Conservation (phyloP, 2,113 vertebrate species). For the Climacteris rufus region DNA sequence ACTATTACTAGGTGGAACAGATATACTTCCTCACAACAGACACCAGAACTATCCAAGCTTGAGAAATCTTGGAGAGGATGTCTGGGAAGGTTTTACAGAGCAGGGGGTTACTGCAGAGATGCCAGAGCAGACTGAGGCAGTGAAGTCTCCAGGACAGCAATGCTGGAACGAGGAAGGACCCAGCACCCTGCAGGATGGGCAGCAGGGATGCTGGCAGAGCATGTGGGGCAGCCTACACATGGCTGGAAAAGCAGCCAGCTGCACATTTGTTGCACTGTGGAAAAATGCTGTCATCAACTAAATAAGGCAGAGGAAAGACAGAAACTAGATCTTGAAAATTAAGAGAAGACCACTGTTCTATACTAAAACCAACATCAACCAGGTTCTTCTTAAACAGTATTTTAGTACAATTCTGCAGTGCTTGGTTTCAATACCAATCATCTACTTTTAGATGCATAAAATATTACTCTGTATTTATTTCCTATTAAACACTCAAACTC, state of each 20-base stretch:
- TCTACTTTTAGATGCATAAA: background rate
- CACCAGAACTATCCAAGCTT: background rate
- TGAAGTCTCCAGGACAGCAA: background rate
- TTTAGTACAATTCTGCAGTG: background rate
- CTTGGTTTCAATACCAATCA: background rate
- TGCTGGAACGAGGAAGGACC: background rate
- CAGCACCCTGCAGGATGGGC: background rate
- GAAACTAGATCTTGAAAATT: background rate
- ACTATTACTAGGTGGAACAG: constrained; percentile 53
- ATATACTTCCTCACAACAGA: constrained; percentile 35
- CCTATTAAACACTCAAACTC: background rate
- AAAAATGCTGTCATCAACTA: background rate
- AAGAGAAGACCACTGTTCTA: background rate
- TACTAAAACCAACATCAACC: background rate
- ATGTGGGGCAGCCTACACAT: background rate
- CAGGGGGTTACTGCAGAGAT: background rate
- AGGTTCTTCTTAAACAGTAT: background rate
- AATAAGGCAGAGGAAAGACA: background rate
- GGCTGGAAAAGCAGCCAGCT: background rate
- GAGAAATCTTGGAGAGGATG: background rate
- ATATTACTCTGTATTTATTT: background rate
- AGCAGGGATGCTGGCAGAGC: background rate
- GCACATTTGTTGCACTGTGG: background rate
- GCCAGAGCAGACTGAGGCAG: background rate
- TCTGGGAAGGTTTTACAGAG: background rate